Base-by-base conservation (phyloP, 1,140 invertebrate species). In the Pantala flavescens region DNA sequence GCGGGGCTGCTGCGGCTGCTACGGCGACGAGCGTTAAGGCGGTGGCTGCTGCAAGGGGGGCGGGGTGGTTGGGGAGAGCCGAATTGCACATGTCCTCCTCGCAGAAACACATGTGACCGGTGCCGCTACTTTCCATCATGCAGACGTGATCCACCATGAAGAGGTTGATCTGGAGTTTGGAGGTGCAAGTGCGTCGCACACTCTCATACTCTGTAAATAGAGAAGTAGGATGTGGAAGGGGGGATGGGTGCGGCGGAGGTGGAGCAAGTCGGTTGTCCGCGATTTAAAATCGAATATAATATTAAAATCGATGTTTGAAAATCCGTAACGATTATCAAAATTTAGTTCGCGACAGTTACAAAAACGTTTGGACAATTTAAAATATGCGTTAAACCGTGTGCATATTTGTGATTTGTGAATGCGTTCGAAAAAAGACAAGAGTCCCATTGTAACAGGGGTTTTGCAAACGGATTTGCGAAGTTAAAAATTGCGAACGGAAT, bases 81-180 rank as follows among this genome's bases (percentile, higher is more conserved):
- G 83, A 82, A 85, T 97, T 97, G 87, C 94, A 97, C 90, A 93
- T 92, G 87, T 96, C 94, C 86, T 94, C 93, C 88, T 97, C 94
- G 88, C 95, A 97, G 88, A 97, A 97, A 88, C 95, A 97, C 94
- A 97, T 96, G 88, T 96, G 93, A 85, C 95, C 95, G 82, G 90
- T 94, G 85, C 94, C 93, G 86, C 92, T 94, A 90, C 93, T 94
- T 92, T 96, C 94, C 89, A 93, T 92, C 94, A 97, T 96, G 89
- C 95, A 97, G 84, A 97, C 95, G 87, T 97, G 94, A 87, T 97
- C 94, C 82, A 97, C 95, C 93, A 97, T 96, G 87, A 97, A 97
- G 81, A 96, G 88, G 84, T 97, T 97, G 86, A 97, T 97, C 83
- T 96, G 91, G 74, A 97, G 87, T 79, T 96, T 92, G 76, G 93